These are phyloP conservation scores for Heteromyza rotundicornis DNA, from an alignment of 2,888 invertebrate genomes.

Conservation along the genomic window DNA sequence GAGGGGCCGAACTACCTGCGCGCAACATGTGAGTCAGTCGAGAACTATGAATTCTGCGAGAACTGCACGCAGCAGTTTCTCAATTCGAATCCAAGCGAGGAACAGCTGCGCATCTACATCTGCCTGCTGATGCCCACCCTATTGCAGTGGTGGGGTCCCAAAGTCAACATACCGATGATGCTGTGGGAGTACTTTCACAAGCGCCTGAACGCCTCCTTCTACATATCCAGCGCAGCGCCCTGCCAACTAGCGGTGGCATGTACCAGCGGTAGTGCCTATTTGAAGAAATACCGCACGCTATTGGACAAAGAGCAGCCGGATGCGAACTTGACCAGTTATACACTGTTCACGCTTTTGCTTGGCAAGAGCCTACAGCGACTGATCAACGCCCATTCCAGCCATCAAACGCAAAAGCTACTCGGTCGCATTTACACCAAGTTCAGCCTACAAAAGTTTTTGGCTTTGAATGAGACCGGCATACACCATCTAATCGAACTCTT, in stretches of 20 bases:
- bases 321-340: constrained; percentile 63
- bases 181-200: constrained; percentile 70
- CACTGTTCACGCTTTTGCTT: constrained; percentile 63
- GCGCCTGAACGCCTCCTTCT: constrained; percentile 66
- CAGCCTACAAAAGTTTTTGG: constrained; percentile 65
- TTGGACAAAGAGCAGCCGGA: constrained; percentile 47
- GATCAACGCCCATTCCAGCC: constrained; percentile 25
- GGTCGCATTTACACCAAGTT: constrained; percentile 69
- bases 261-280: constrained; percentile 51
- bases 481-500: constrained; percentile 65
- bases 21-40: constrained; percentile 27
- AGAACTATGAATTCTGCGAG: constrained; percentile 64
- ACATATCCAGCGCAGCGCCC: constrained; percentile 62
- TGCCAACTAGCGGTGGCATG: constrained; percentile 62
- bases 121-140: constrained; percentile 62
- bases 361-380: constrained; percentile 57
- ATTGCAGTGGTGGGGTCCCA: constrained; percentile 63
- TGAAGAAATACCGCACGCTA: constrained; percentile 60
- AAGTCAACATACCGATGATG: constrained; percentile 63
- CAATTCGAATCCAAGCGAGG: constrained; percentile 62
- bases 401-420: constrained; percentile 62
- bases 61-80: constrained; percentile 63
- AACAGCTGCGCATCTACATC: constrained; percentile 63
- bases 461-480: constrained; percentile 66
- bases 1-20: neutral